A percentile compares a stretch with the other conserved stretches of the same genome.
These are phyloP conservation scores for Scaptomyza caliginosa DNA, from an alignment of 2,888 invertebrate species.

Conservation along the genomic window DNA sequence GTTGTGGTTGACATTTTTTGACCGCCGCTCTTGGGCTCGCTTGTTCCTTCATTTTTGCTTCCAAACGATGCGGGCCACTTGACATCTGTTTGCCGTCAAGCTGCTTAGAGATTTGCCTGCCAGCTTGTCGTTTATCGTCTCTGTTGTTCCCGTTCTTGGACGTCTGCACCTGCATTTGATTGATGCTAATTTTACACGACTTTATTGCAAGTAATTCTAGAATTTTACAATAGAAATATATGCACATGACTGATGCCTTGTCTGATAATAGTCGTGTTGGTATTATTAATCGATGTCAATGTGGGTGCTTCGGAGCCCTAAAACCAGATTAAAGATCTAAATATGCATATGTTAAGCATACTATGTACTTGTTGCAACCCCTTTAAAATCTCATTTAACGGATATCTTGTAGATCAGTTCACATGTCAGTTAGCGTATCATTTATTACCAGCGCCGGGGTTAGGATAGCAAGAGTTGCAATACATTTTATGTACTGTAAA, in stretches of 20 bases:
- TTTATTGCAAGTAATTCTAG: constrained; percentile 66
- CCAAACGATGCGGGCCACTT: constrained; percentile 73
- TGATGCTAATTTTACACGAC: constrained; percentile 76
- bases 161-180: constrained; percentile 75
- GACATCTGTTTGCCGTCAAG: constrained; percentile 69
- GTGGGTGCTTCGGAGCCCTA: constrained; percentile 55
- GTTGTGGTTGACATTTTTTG: constrained; percentile 78
- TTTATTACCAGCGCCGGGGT: constrained; percentile 3
- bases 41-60: constrained; percentile 4
- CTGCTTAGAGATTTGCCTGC: constrained; percentile 50
- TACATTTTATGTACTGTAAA: too few species aligned
- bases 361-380: constrained; percentile 4
- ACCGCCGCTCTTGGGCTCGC: constrained; percentile 26
- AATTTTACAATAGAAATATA: constrained; percentile 31
- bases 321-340: constrained; percentile 18
- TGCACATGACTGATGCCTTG: constrained; percentile 52
- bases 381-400: constrained; percentile 2
- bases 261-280: constrained; percentile 17
- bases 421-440: neutral
- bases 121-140: constrained; percentile 19
- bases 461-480: neutral
- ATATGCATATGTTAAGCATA: constrained; percentile 18
- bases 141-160: constrained; percentile 13
- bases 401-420: constrained; percentile 6
- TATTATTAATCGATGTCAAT: constrained; percentile 54